A percentile compares a stretch with the other conserved stretches of the same genome.
Evolutionary conservation across 2,888 invertebrate genomes (phyloP).

Genomic region (Lapara coniferarum): DNA sequence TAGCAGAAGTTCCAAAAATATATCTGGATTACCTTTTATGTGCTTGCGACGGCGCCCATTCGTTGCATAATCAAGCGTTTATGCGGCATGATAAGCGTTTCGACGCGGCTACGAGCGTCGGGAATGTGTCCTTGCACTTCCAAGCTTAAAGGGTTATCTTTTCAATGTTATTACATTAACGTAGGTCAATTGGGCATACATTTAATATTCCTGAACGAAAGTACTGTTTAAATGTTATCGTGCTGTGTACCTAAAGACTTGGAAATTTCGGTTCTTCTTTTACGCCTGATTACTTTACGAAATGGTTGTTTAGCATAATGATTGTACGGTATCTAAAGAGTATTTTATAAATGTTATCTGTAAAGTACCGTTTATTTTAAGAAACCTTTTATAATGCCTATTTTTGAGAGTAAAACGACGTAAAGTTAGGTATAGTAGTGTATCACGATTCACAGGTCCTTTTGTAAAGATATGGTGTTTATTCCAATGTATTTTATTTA

Average conservation of each 20-base stretch:
- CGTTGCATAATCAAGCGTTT: neutral
- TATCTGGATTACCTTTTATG: neutral
- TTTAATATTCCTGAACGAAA: conserved; percentile 1
- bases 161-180: neutral
- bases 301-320: neutral
- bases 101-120: neutral
- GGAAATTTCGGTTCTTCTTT: neutral
- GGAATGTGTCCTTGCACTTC: conserved; percentile 1
- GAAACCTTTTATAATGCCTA: too few species aligned
- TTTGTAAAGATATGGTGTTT: too few species aligned
- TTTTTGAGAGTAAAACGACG: too few species aligned
- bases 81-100: neutral
- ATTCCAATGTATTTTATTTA: too few species aligned
- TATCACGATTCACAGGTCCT: too few species aligned
- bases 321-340: neutral
- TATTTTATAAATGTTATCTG: neutral
- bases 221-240: neutral
- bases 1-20: neutral
- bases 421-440: too few species aligned
- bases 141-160: conserved; percentile 3
- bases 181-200: neutral
- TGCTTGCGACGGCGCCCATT: neutral
- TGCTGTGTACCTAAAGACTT: neutral
- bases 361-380: neutral
- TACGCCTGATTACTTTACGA: neutral